phyloP scores from a whole-genome alignment of 2,888 invertebrate genomes.

The Gastrophysa polygoni region DNA sequence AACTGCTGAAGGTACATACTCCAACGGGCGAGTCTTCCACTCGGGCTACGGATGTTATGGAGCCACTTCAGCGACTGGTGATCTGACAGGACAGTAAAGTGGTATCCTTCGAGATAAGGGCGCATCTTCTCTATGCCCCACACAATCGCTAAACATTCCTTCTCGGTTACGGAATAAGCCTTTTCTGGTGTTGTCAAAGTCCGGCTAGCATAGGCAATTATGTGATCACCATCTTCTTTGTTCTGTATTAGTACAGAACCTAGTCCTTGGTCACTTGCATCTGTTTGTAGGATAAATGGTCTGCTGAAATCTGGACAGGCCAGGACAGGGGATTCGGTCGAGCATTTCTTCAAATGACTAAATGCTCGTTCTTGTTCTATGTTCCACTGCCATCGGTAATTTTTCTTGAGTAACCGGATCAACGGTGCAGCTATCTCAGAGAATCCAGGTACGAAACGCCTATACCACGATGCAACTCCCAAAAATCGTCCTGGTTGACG shows the following conservation, averaged over 20 bases:
- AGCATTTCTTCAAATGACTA: not conserved
- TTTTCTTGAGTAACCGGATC: conserved; percentile 8
- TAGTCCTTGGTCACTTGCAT: conserved; percentile 34
- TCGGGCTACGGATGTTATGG: conserved; percentile 9
- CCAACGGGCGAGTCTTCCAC: conserved; percentile 21
- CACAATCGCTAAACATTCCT: conserved; percentile 41
- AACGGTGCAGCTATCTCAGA: conserved; percentile 11
- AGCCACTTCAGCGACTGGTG: conserved; percentile 39
- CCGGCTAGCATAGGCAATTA: conserved; percentile 34
- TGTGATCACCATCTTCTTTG: conserved; percentile 23
- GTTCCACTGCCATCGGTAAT: conserved; percentile 1
- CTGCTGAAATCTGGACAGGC: conserved; percentile 29
- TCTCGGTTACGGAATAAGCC: conserved; percentile 38
- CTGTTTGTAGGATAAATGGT: conserved; percentile 36
- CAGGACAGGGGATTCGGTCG: conserved; percentile 16
- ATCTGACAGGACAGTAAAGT: conserved; percentile 40
- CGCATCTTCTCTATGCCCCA: conserved; percentile 39
- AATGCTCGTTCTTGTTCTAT: conserved; percentile 7
- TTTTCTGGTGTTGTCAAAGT: conserved; percentile 22
- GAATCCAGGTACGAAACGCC: conserved; percentile 19
- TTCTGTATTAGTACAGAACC: conserved; percentile 37
- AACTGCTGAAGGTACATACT: conserved; percentile 22
- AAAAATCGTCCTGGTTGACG: conserved; percentile 16
- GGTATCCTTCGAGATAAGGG: conserved; percentile 29
- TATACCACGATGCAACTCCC: conserved; percentile 21